phyloP scores from a whole-genome alignment of 2,888 invertebrate species.

The Caenorhabditis sinica region DNA sequence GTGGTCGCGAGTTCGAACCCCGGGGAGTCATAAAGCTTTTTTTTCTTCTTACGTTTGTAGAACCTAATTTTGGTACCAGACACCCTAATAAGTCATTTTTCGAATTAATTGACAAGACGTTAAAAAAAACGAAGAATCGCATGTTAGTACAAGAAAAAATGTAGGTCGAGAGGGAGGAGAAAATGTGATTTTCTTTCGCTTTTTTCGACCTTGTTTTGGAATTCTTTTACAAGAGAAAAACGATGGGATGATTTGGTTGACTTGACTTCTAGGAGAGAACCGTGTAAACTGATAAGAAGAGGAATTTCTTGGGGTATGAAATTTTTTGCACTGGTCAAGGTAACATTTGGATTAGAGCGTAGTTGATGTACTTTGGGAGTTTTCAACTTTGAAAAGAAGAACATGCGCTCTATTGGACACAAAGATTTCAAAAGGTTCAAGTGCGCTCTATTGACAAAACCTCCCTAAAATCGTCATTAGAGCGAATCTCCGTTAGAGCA shows the following conservation, averaged over 20 bases:
- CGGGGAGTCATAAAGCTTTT: too few species aligned
- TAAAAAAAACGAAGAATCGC: neutral
- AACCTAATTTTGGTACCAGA: too few species aligned
- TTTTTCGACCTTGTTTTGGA: constrained; percentile 36
- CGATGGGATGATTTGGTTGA: constrained; percentile 5
- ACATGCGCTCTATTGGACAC: neutral
- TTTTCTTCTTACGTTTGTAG: too few species aligned
- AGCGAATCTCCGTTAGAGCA: too few species aligned
- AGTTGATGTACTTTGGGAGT: neutral
- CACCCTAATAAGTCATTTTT: too few species aligned
- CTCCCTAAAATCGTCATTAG: neutral
- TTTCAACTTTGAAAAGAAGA: neutral
- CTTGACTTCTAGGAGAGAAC: neutral
- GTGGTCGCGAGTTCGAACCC: too few species aligned
- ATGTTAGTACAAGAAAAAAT: constrained; percentile 6
- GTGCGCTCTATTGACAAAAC: neutral
- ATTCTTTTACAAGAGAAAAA: neutral
- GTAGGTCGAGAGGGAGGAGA: constrained; percentile 42
- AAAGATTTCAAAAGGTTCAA: neutral
- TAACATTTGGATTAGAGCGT: neutral
- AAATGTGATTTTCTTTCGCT: constrained; percentile 15
- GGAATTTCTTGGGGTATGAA: neutral
- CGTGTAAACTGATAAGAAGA: neutral
- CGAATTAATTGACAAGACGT: neutral
- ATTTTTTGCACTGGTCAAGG: too few species aligned